These are phyloP conservation scores for Ianthella basta DNA, from an alignment of 37 sponge, comb jelly and placozoan genomes.

Conservation along the genomic window DNA sequence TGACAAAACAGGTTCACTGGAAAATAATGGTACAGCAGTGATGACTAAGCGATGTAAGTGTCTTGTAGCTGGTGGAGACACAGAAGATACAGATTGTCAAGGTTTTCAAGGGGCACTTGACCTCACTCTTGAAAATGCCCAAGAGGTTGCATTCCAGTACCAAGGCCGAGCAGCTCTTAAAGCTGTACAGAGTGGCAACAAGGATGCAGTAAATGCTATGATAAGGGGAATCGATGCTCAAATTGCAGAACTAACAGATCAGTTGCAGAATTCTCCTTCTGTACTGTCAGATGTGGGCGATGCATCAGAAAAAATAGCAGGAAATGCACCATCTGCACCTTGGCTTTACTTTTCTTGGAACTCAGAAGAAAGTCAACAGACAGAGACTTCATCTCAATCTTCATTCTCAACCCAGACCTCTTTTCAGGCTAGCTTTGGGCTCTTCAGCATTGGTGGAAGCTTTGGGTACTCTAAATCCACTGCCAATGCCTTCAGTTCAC, in stretches of 20 bases:
- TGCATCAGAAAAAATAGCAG: not conserved
- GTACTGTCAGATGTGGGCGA: not conserved
- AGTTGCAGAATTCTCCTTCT: not conserved
- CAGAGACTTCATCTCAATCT: not conserved
- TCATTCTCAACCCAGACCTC: conserved; percentile 11
- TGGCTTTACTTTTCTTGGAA: conserved; percentile 52
- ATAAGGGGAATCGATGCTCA: not conserved
- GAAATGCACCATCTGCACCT: not conserved
- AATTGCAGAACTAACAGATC: not conserved
- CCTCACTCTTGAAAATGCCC: not conserved
- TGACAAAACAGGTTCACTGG: not conserved
- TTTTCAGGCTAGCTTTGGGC: not conserved
- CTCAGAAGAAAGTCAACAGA: conserved; percentile 1
- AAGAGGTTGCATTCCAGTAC: not conserved
- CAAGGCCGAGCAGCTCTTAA: not conserved
- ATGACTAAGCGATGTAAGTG: conserved; percentile 25
- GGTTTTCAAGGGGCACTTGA: not conserved
- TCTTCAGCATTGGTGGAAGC: not conserved
- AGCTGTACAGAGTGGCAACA: not conserved
- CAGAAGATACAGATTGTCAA: not conserved
- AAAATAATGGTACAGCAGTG: not conserved
- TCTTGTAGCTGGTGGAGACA: too few relatives aligned
- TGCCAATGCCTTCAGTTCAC: not conserved
- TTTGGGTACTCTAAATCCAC: not conserved
- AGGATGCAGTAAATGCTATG: not conserved